Evolutionary conservation across 2,797 vertebrate genomes (phyloP).

Genomic region (Taenioides sp.): DNA sequence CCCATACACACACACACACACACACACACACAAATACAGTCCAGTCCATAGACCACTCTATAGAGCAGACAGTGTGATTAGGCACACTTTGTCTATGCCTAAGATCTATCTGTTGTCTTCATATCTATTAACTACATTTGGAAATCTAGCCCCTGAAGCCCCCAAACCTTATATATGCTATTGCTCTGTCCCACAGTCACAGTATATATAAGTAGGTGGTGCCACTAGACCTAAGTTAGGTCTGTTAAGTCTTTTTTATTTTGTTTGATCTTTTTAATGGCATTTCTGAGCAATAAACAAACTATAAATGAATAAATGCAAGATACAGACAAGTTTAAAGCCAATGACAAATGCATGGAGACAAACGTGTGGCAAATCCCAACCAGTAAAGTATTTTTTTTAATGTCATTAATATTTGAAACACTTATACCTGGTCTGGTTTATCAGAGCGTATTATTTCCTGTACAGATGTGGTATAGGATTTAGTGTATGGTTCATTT

Average conservation of each 20-base stretch:
- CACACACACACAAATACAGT: constrained; percentile 29
- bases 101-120: neutral
- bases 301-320: too few species aligned
- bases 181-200: too few species aligned
- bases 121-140: neutral
- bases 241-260: too few species aligned
- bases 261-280: too few species aligned
- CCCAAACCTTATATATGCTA: neutral
- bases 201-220: too few species aligned
- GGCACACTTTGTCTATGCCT: constrained; percentile 8
- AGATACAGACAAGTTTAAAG: too few species aligned
- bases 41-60: constrained; percentile 6
- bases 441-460: neutral
- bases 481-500: neutral
- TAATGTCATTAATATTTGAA: neutral
- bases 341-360: too few species aligned
- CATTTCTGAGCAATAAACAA: too few species aligned
- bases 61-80: constrained; percentile 40
- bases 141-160: neutral
- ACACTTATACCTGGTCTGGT: neutral
- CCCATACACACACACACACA: constrained; percentile 31
- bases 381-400: too few species aligned
- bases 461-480: neutral
- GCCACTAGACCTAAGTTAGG: too few species aligned
- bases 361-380: too few species aligned